Conservation (phyloP, 2,888 invertebrate genomes). For the Achlya flavicornis region DNA sequence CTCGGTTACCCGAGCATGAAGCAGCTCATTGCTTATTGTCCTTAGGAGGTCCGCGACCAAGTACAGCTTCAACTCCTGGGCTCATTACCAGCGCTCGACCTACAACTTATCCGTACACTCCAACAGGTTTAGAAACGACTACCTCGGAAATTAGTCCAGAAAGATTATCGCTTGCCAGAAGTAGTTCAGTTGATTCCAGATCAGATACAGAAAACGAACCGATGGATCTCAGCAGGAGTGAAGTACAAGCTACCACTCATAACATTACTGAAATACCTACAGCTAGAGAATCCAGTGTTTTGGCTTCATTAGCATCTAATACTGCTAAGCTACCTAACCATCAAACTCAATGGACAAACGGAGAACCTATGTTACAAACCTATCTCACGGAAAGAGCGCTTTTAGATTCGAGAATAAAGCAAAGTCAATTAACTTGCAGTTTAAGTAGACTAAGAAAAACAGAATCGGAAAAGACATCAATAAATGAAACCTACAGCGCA, state of each 20-base stretch:
- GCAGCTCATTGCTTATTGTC: slow-evolving; percentile 93
- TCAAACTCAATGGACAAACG: slow-evolving; percentile 81
- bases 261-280: slow-evolving; percentile 83
- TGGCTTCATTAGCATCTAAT: slow-evolving; percentile 86
- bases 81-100: slow-evolving; percentile 85
- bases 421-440: slow-evolving; percentile 81
- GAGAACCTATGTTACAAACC: slow-evolving; percentile 87
- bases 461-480: slow-evolving; percentile 61
- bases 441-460: slow-evolving; percentile 67
- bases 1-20: slow-evolving; percentile 91
- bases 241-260: slow-evolving; percentile 55
- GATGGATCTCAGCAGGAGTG: slow-evolving; percentile 78
- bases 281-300: slow-evolving; percentile 85
- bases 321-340: slow-evolving; percentile 85
- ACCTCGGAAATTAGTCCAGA: slow-evolving; percentile 57
- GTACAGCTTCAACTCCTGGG: slow-evolving; percentile 79
- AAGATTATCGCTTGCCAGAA: slow-evolving; percentile 51
- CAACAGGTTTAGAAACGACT: slow-evolving; percentile 60
- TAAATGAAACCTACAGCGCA: slow-evolving; percentile 49
- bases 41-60: slow-evolving; percentile 85
- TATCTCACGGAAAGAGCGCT: slow-evolving; percentile 89
- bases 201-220: slow-evolving; percentile 80
- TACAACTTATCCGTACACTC: slow-evolving; percentile 87
- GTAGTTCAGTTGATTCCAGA: slow-evolving; percentile 56
- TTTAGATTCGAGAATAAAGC: slow-evolving; percentile 88